Base-by-base conservation (phyloP, 2,888 invertebrate genomes). In the Plebejus argus region DNA sequence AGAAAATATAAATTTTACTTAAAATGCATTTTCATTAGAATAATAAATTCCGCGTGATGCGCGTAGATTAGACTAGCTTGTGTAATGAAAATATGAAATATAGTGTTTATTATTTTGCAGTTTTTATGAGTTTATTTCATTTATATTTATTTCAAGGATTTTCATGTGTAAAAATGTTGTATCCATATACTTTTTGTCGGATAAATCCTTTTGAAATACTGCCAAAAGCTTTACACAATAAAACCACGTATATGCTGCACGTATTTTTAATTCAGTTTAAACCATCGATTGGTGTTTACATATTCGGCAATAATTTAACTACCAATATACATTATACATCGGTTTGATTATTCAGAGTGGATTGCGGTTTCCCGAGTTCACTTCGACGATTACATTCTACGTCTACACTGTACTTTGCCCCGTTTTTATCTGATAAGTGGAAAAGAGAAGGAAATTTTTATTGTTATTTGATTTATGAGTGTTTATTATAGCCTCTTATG, bases 321-420 rank as follows among this genome's bases (percentile, higher is more conserved):
- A 66, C 66, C 66, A 18, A 66, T 28, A 66, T 66, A 66, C 28
- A 66, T 66, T 66, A 66, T 66, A 66, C 66, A 66, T 66, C 8
- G 66, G 66, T 66, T 66, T 66, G 66, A 66, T 66, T 66, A 66
- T 66, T 66, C 66, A 66, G 66, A 66, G 66, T 66, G 66, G 66
- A 66, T 66, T 66, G 66, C 66, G 66, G 66, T 66, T 66, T 66
- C 28, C 66, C 28, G 66, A 33, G 66, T 66, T 66, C 66, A 66
- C 66, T 66, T 28, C 10, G 61, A 12, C 15, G 28, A 28, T 66
- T 66, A 80, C 80, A 81, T 80, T 81, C 80, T 79, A 80, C 79
- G 79, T 81, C 80, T 79, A 80, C 79, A 79, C 77, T 80, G 78
- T 81, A 79, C 78, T 49, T 23, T 33, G 28, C 10, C 15, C 28